phyloP scores from a whole-genome alignment of 64 coral and sea anemone genomes.

The Platygyra sinensis region DNA sequence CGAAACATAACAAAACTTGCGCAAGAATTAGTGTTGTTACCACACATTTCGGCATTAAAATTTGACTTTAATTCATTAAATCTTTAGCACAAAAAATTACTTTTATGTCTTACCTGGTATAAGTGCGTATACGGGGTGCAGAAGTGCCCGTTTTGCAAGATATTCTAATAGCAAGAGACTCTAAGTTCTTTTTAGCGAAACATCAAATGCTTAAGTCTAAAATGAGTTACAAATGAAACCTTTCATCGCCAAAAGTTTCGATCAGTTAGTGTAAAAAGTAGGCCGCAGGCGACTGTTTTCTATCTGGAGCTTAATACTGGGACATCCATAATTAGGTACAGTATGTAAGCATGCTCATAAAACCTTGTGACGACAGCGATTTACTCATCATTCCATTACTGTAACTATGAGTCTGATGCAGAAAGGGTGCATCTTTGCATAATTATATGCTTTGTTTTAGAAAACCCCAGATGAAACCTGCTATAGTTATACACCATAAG shows the following conservation, averaged over 20 bases:
- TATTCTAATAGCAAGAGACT: constrained; percentile 29
- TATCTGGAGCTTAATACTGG: constrained; percentile 16
- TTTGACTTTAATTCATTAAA: constrained; percentile 24
- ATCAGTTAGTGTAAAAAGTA: constrained; percentile 26
- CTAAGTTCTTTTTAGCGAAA: constrained; percentile 44
- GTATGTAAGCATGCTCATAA: constrained; percentile 30
- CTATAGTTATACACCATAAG: constrained; percentile 29
- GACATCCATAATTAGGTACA: constrained; percentile 14
- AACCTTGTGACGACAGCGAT: constrained; percentile 18
- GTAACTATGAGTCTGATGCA: constrained; percentile 27
- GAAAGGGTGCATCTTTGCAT: constrained; percentile 36
- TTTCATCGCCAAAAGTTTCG: constrained; percentile 36
- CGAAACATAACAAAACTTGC: constrained; percentile 18
- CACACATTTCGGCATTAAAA: constrained; percentile 32
- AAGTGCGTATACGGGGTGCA: constrained; percentile 9
- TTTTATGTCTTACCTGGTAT: constrained; percentile 22
- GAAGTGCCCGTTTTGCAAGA: constrained; percentile 51
- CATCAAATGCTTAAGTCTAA: constrained; percentile 26
- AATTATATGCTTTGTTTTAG: constrained; percentile 42
- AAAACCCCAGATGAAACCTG: constrained; percentile 21
- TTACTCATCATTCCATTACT: constrained; percentile 39
- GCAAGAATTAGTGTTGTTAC: constrained; percentile 30
- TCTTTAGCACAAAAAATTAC: constrained; percentile 11
- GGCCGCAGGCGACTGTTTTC: constrained; percentile 14
- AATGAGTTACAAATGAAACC: constrained; percentile 28